Percentiles rank a stretch among this genome's conserved stretches.
Conservation (phyloP, 2,797 vertebrate genomes). For the Diceros bicornis region DNA sequence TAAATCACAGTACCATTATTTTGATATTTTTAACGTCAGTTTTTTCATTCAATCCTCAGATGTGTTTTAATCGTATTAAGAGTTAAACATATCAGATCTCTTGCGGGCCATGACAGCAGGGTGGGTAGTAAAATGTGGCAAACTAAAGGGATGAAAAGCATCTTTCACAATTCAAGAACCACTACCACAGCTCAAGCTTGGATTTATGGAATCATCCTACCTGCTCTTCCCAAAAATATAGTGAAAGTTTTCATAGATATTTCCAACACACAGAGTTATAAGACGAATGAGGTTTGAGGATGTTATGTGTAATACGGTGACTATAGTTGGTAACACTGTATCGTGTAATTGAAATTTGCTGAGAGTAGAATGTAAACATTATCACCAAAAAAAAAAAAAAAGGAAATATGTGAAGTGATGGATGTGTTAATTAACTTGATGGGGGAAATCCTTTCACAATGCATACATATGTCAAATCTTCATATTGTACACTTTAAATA, state of each 20-base stretch:
- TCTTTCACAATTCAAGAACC: neutral
- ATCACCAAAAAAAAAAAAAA: neutral
- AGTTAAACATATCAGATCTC: neutral
- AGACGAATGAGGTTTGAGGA: neutral
- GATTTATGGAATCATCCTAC: neutral
- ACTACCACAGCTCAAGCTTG: neutral
- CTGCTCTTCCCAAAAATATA: neutral
- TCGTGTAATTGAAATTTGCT: neutral
- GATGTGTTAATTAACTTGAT: neutral
- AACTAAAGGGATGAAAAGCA: neutral
- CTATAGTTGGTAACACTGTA: neutral
- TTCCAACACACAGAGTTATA: neutral
- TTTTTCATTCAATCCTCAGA: neutral
- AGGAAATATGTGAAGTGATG: neutral
- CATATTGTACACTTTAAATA: neutral
- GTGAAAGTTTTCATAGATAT: neutral
- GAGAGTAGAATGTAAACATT: neutral
- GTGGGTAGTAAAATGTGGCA: neutral
- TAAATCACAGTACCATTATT: neutral
- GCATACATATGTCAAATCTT: neutral
- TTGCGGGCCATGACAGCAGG: neutral
- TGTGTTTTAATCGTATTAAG: neutral
- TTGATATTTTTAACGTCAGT: neutral
- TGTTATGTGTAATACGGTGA: neutral
- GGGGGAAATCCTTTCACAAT: neutral